These are phyloP conservation scores for Vireo griseus DNA, from an alignment of 2,797 vertebrate genomes.

Conservation along the genomic window DNA sequence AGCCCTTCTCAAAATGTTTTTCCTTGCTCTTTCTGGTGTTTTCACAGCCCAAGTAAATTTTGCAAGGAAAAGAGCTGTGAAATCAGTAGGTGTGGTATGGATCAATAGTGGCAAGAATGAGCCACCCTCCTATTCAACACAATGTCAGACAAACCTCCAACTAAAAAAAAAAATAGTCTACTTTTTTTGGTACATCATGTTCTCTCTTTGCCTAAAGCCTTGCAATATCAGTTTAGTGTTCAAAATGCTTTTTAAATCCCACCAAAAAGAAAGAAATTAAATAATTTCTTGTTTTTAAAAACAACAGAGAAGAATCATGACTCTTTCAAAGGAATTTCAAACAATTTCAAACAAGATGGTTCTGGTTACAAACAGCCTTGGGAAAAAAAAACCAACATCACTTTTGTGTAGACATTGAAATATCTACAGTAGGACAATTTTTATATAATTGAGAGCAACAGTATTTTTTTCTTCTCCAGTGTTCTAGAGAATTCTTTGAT, in stretches of 20 bases:
- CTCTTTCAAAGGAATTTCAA: background rate
- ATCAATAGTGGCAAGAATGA: background rate
- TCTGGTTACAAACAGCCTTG: background rate
- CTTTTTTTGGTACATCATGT: background rate
- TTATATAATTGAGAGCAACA: background rate
- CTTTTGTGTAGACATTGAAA: background rate
- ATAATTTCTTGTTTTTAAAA: background rate
- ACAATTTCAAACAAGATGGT: background rate
- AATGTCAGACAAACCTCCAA: background rate
- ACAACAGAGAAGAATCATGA: background rate
- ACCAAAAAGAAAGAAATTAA: background rate
- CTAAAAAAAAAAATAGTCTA: background rate
- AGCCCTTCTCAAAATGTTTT: background rate
- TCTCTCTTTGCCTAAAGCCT: background rate
- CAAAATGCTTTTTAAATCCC: background rate
- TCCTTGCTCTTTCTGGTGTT: background rate
- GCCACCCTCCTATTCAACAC: background rate
- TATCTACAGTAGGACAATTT: background rate
- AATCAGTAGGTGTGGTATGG: background rate
- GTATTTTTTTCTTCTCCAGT: background rate
- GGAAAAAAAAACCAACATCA: background rate
- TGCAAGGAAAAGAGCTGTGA: background rate
- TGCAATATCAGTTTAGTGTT: background rate
- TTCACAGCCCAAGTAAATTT: background rate
- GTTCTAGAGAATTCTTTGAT: background rate